Percentiles rank a stretch among this genome's conserved stretches.
Evolutionary conservation across 2,797 vertebrate species (phyloP).

Genomic region (Cirrhinus molitorella): DNA sequence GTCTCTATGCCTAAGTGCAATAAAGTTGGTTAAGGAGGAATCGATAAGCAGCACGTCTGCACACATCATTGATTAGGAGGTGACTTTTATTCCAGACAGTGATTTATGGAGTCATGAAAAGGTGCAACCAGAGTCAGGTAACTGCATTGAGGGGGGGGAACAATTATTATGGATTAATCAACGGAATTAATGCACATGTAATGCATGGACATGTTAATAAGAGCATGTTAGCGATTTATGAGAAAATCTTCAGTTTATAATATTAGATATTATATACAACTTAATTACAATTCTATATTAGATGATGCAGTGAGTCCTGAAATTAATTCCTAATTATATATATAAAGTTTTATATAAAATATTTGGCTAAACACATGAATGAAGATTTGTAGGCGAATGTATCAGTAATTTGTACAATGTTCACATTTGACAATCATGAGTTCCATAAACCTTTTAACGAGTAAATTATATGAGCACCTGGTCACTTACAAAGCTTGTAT

Average conservation of each 20-base stretch:
- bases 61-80: conserved; percentile 50
- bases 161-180: neutral
- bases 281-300: neutral
- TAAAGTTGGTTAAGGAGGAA: conserved; percentile 51
- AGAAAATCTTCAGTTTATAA: neutral
- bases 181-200: neutral
- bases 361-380: no score
- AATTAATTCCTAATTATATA: neutral
- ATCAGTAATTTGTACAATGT: neutral
- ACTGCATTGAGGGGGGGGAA: neutral
- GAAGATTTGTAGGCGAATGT: neutral
- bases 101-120: conserved; percentile 60
- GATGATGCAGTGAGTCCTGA: neutral
- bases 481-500: neutral
- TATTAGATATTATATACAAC: neutral
- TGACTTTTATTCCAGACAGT: conserved; percentile 49
- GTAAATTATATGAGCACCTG: neutral
- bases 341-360: no score
- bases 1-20: conserved; percentile 31
- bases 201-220: neutral
- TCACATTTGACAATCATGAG: neutral
- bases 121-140: neutral
- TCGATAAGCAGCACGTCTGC: conserved; percentile 35
- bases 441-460: conserved; percentile 7
- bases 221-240: neutral